Base-by-base conservation (phyloP, 2,113 vertebrate genomes). In the Odocoileus virginianus region DNA sequence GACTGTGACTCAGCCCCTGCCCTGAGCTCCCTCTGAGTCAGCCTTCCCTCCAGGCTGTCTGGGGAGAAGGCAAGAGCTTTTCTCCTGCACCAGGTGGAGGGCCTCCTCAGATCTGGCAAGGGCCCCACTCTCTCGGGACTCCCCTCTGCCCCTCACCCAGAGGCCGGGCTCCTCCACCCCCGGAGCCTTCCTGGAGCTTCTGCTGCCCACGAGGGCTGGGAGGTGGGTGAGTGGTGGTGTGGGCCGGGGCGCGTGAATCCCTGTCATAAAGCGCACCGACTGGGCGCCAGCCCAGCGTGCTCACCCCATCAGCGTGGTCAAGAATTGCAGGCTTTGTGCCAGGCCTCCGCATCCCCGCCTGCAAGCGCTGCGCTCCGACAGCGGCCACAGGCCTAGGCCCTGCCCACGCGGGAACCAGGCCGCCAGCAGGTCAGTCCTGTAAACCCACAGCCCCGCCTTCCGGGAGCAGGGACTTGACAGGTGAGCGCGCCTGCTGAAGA, bases 181-280 rank as follows among this genome's bases (percentile, higher is more conserved):
- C 3, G 21, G 55, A 21, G 25, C 28, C n/a, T 45, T 21, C 28
- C 50, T 50, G 9, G 36, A 27, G 21, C 27, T 12, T 30, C 88
- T 54, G 19, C 17, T 27, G 25, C 57, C 55, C 47, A 33, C 0
- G 3, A 8, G 10, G 11, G 15, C 16, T 25, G 30, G 47, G 54
- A 83, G 57, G 47, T 19, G 3, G 15, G 60, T 8, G 40, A 86
- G 50, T 23, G 54, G 7, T 21, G n/a, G 7, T 1, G 2, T 28
- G 43, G 17, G 14, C 55, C 0, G 2, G 27, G 3, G 7, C 15
- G 16, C n/a, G 17, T 12, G 2, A 28, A 58, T 14, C 78, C n/a
- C 36, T 21, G 0, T 0, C n/a, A 40, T 23, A 6, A 40, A 0
- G 5, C n/a, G 0, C 21, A 14, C 57, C 27, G 25, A 27, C 17